Percentiles rank a stretch among this genome's conserved stretches.
phyloP scores from a whole-genome alignment of 2,113 vertebrate genomes.

The Gymnarchus niloticus region DNA sequence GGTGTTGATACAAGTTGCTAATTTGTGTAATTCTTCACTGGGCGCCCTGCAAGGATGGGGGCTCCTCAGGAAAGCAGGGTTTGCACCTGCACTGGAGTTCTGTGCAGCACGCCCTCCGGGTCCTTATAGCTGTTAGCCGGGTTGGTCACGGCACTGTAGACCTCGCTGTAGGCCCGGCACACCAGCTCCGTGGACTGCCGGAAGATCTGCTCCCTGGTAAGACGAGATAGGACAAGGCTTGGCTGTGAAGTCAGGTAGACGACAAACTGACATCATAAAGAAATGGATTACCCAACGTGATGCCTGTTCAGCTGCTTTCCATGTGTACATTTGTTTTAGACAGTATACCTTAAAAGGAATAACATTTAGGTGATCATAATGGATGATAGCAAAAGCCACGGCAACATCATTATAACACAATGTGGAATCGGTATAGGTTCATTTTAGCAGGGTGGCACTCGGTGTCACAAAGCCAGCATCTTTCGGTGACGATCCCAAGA shows the following conservation, averaged over 20 bases:
- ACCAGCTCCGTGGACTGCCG: conserved; percentile 88
- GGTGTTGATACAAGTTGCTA: not conserved
- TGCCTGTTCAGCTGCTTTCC: not conserved
- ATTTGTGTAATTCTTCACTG: not conserved
- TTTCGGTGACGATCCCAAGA: no score
- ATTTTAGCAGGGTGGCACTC: no score
- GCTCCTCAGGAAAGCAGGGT: conserved; percentile 74
- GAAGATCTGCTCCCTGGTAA: conserved; percentile 83
- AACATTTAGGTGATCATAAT: not conserved
- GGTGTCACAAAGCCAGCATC: no score
- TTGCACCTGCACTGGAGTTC: conserved; percentile 87
- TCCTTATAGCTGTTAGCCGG: conserved; percentile 77
- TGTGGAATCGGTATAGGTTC: no score
- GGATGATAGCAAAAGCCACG: not conserved
- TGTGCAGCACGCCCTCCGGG: conserved; percentile 75
- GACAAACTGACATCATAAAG: not conserved
- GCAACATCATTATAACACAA: no score
- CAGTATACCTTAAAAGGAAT: no score
- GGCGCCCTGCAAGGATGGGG: not conserved
- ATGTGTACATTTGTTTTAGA: no score
- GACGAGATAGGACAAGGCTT: not conserved
- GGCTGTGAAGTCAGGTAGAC: not conserved
- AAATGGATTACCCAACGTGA: not conserved
- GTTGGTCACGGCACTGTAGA: conserved; percentile 78
- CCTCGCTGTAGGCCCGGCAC: conserved; percentile 82